Conservation (phyloP, 2,888 invertebrate genomes). For the Diabrotica balteata region DNA sequence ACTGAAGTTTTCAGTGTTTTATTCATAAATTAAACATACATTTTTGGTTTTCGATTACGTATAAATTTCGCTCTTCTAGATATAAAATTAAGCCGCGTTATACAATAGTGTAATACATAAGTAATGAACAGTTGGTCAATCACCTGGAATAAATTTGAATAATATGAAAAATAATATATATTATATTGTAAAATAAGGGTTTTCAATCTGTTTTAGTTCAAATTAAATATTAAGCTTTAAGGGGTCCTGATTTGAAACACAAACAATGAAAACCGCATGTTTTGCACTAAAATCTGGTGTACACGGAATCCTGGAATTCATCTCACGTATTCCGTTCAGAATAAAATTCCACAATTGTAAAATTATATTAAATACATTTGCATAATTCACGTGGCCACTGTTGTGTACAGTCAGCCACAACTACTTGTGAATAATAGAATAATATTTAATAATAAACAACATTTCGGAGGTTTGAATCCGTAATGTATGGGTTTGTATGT, state of each 20-base stretch:
- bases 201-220: no score
- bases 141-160: no score
- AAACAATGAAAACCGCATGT: background rate
- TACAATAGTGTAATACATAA: no score
- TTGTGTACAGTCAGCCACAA: constrained; percentile 11
- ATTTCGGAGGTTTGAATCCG: constrained; percentile 9
- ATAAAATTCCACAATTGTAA: constrained; percentile 17
- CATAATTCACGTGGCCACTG: constrained; percentile 22
- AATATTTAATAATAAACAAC: constrained; percentile 17
- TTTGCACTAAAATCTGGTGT: constrained; percentile 6
- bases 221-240: no score
- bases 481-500: constrained; percentile 2
- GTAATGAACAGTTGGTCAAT: no score
- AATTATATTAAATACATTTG: constrained; percentile 23
- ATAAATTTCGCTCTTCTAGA: no score
- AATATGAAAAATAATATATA: no score
- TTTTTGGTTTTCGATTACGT: no score
- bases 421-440: constrained; percentile 18
- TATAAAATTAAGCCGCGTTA: no score
- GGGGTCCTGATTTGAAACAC: background rate
- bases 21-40: no score
- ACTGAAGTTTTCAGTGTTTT: no score
- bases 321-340: constrained; percentile 8
- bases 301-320: constrained; percentile 1
- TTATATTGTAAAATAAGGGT: no score